Evolutionary conservation across 1,140 invertebrate genomes (phyloP).

Genomic region (Drosophila subobscura): DNA sequence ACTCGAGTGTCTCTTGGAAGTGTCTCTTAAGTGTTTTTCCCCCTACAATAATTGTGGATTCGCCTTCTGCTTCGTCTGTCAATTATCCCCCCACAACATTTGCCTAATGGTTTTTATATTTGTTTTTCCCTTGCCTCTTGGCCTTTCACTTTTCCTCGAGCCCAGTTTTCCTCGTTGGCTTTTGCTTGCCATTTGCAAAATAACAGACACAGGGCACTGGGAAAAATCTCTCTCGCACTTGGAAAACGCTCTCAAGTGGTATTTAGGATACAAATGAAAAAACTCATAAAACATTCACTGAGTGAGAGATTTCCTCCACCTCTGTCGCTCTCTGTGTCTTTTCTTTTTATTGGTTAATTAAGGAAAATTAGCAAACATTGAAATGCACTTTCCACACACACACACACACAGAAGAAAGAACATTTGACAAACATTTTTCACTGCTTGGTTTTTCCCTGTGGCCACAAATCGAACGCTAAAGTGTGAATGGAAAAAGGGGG

Average conservation of each 20-base stretch:
- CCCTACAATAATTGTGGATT: constrained; percentile 23
- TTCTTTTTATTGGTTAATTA: constrained; percentile 23
- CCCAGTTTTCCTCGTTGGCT: background rate
- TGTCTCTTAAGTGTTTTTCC: constrained; percentile 27
- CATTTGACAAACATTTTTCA: constrained; percentile 12
- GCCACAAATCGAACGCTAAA: constrained; percentile 10
- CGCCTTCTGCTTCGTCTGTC: constrained; percentile 27
- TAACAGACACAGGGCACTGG: too few species aligned
- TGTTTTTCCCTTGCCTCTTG: constrained; percentile 13
- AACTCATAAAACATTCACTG: constrained; percentile 32
- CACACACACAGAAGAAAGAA: background rate
- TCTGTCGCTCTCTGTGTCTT: background rate
- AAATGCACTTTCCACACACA: constrained; percentile 27
- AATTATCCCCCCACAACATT: constrained; percentile 41
- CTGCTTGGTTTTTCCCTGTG: background rate
- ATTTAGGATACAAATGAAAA: background rate
- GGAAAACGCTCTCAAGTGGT: constrained; percentile 22
- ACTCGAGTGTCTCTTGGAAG: constrained; percentile 26
- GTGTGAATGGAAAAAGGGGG: background rate
- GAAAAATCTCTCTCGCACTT: too few species aligned
- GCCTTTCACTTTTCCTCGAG: constrained; percentile 11
- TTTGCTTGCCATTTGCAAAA: constrained; percentile 21
- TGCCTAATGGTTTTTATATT: constrained; percentile 49
- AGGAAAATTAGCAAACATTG: constrained; percentile 31
- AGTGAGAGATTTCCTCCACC: too few species aligned